These are phyloP conservation scores for Conomelus anceps DNA, from an alignment of 2,888 invertebrate genomes.

Conservation along the genomic window DNA sequence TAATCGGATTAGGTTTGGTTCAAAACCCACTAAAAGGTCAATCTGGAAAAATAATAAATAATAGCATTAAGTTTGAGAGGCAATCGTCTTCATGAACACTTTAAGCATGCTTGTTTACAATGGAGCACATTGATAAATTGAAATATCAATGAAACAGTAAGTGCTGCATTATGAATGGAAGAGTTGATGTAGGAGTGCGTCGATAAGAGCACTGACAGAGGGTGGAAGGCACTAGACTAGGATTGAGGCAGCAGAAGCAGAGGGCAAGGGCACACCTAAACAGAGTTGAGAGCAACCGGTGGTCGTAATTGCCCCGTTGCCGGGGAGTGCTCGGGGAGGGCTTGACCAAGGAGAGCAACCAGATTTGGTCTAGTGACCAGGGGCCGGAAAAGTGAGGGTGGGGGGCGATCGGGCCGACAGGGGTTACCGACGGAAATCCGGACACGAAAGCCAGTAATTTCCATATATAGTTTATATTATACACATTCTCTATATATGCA, in stretches of 20 bases:
- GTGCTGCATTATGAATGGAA: not conserved
- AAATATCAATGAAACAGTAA: not conserved
- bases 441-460: slow-evolving; percentile 13
- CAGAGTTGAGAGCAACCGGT: slow-evolving; percentile 2
- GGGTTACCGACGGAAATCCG: slow-evolving; percentile 8
- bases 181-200: not conserved
- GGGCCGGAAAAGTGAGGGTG: slow-evolving; percentile 19
- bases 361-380: slow-evolving; percentile 33
- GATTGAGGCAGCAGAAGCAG: not conserved
- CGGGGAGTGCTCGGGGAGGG: no score
- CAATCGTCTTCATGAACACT: no score
- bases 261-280: slow-evolving; percentile 7
- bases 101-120: not conserved
- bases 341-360: slow-evolving; percentile 37
- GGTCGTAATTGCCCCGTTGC: not conserved
- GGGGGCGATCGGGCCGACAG: slow-evolving; percentile 1
- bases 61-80: no score
- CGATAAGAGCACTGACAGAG: not conserved
- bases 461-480: slow-evolving; percentile 1
- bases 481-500: not conserved
- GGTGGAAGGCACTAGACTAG: not conserved
- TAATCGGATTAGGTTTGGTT: no score
- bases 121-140: not conserved
- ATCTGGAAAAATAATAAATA: no score
- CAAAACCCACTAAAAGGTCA: no score